phyloP scores from a whole-genome alignment of 2,113 vertebrate genomes.

The Peromyscus californicus region DNA sequence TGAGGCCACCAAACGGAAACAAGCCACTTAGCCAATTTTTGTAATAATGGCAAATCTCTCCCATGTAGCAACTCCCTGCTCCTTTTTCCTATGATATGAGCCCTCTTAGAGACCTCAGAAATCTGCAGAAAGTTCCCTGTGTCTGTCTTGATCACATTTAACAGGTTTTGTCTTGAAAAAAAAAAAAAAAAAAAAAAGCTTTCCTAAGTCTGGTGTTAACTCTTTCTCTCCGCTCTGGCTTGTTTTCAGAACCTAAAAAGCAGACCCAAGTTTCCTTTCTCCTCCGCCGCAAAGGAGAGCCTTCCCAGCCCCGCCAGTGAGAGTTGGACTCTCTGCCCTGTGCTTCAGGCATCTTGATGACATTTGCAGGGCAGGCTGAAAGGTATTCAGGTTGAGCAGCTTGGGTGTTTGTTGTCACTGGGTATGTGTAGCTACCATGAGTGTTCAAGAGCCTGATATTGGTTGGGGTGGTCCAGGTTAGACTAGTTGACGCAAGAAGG shows the following conservation, averaged over 20 bases:
- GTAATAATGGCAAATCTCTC: conserved; percentile 89
- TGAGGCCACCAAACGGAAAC: conserved; percentile 88
- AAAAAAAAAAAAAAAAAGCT: conserved; percentile 66
- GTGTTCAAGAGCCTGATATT: conserved; percentile 81
- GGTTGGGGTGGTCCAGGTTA: conserved; percentile 81
- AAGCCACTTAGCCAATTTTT: conserved; percentile 90
- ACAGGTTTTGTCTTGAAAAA: conserved; percentile 91
- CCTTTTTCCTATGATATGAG: conserved; percentile 86
- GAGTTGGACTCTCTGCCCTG: conserved; percentile 91
- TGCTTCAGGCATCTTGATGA: conserved; percentile 90
- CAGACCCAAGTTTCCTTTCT: conserved; percentile 93
- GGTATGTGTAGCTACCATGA: conserved; percentile 77
- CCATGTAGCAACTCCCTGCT: conserved; percentile 90
- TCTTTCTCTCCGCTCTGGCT: conserved; percentile 91
- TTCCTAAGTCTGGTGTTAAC: conserved; percentile 92
- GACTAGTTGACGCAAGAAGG: conserved; percentile 78
- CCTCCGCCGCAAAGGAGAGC: conserved; percentile 90
- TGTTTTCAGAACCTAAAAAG: conserved; percentile 92
- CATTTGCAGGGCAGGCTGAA: conserved; percentile 88
- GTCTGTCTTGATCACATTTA: conserved; percentile 89
- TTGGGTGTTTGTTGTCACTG: conserved; percentile 78
- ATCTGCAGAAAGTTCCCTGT: conserved; percentile 88
- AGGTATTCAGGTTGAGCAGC: conserved; percentile 88
- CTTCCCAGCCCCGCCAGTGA: conserved; percentile 90
- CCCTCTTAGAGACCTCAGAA: conserved; percentile 89